These are phyloP conservation scores for Ginglymostoma cirratum DNA, from an alignment of 2,113 vertebrate species.

Conservation along the genomic window DNA sequence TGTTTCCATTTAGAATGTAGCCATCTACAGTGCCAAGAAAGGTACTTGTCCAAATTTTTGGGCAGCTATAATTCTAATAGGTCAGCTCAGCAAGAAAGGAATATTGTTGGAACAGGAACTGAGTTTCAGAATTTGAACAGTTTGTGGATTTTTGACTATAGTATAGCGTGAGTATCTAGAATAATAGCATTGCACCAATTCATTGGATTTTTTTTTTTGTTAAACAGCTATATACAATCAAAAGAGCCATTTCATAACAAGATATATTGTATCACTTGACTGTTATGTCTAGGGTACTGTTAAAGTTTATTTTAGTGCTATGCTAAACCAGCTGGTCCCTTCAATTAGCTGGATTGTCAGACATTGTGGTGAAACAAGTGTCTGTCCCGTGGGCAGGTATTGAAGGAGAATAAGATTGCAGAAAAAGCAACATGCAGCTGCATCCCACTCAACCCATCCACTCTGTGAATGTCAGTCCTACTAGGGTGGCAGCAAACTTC, in stretches of 20 bases:
- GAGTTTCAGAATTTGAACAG: not conserved
- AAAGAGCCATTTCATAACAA: not conserved
- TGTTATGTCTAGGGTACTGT: not conserved
- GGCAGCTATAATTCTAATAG: not conserved
- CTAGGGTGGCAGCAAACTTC: not conserved
- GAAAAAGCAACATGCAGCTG: not conserved
- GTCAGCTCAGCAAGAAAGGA: too few species aligned
- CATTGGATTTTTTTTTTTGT: not conserved
- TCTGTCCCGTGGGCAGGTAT: not conserved
- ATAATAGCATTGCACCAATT: not conserved
- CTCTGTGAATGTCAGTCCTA: not conserved
- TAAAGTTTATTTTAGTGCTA: not conserved
- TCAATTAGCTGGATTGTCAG: not conserved
- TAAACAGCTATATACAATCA: not conserved
- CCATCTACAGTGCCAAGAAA: not conserved
- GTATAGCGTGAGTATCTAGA: not conserved
- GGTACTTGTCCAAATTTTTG: not conserved
- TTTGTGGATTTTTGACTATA: not conserved
- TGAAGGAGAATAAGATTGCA: slow-evolving; percentile 9
- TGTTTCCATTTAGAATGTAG: not conserved
- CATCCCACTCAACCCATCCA: not conserved
- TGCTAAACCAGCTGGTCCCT: not conserved
- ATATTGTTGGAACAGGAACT: not conserved
- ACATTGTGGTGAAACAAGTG: not conserved
- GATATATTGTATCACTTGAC: not conserved